Evolutionary conservation across 1,140 invertebrate genomes (phyloP), one percentile per base, ranked within the genome.

Genomic region (Bicyclus anynana): DNA sequence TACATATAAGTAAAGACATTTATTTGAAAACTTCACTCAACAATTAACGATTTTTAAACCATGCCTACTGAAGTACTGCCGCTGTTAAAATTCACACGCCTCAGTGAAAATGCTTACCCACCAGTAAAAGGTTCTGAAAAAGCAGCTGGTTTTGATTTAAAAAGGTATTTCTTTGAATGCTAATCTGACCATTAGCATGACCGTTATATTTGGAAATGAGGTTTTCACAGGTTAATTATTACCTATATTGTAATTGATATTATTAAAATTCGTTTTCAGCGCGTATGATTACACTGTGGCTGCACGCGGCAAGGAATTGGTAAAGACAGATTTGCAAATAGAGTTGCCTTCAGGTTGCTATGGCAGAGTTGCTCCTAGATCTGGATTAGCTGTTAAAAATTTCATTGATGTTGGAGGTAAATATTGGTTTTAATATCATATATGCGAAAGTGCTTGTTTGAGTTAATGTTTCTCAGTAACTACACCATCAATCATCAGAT

Each of bases 361-460:
- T 86, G 99, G 98, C 5, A 90, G 98, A 69, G 92, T 99, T 27
- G 98, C 98, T 2, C 98, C 99, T 5, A 92, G 98, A 52, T 99
- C 98, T 55, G 98, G 98, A 0, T 89, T 99, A 27, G 97, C 98
- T 20, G 93, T 93, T 37, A 99, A 99, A 89, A 92, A 98, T 86
- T 96, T 95, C 59, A 98, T 99, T 72, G 97, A 99, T 91, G 96
- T 99, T 72, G 98, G 98, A 80, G 92, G 93, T 93, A 82, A 69
- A 67, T 4, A 7, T 23, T 4, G 7, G 7, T 23, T 23, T 7
- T 23, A 7, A 23, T 23, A 2, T n/a, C n/a, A n/a, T n/a, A n/a
- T n/a, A n/a, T n/a, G n/a, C n/a, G n/a, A n/a, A n/a, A n/a, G n/a
- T n/a, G n/a, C n/a, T n/a, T n/a, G n/a, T n/a, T n/a, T n/a, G n/a